These are phyloP conservation scores for Epizoanthus ramosus DNA, from an alignment of 92 coral and sea anemone genomes.

Conservation along the genomic window DNA sequence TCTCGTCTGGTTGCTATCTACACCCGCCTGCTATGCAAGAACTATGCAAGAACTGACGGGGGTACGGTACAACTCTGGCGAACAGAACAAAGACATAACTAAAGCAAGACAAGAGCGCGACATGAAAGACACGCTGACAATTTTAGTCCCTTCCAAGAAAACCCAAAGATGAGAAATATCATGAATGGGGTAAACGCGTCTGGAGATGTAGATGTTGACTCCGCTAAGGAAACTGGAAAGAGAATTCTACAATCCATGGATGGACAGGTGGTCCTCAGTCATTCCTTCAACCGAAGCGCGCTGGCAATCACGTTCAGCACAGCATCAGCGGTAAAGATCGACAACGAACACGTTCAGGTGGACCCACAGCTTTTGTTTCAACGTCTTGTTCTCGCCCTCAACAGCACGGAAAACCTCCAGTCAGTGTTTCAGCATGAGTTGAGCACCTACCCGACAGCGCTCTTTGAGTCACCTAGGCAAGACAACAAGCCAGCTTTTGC, in stretches of 20 bases:
- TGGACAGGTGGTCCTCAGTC: neutral
- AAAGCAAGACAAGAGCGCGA: conserved; percentile 45
- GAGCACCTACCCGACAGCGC: conserved; percentile 25
- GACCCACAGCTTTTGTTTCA: conserved; percentile 54
- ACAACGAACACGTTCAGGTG: conserved; percentile 37
- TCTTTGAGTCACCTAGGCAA: conserved; percentile 37
- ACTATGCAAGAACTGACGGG: conserved; percentile 64
- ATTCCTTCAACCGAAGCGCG: neutral
- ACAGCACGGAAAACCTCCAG: neutral
- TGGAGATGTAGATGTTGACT: conserved; percentile 24
- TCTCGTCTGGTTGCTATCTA: conserved; percentile 42
- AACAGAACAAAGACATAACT: conserved; percentile 50
- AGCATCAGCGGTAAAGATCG: neutral
- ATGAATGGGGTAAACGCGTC: conserved; percentile 51
- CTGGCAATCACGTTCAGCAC: neutral
- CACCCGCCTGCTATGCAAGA: conserved; percentile 55
- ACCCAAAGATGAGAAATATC: conserved; percentile 38
- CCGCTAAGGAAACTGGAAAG: neutral
- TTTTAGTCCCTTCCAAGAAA: conserved; percentile 36
- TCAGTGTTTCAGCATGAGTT: conserved; percentile 35
- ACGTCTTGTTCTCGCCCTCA: conserved; percentile 39
- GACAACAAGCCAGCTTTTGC: conserved; percentile 50
- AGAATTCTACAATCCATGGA: neutral
- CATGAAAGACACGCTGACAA: conserved; percentile 43
- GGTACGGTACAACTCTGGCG: conserved; percentile 39